Conservation (phyloP, 2,797 vertebrate species). For the Ctenopoma multispine region DNA sequence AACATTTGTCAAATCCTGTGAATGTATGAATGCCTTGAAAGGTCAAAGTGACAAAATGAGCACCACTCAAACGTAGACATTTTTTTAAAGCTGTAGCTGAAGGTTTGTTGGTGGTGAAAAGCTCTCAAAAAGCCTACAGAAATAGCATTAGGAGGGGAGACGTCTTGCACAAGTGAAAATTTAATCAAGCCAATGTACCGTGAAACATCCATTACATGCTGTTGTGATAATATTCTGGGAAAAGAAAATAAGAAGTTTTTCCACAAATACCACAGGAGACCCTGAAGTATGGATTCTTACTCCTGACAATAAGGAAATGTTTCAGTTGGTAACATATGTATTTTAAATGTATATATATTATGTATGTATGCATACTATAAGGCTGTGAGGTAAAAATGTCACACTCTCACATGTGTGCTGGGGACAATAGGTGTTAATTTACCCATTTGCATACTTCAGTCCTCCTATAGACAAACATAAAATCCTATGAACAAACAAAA, state of each 20-base stretch:
- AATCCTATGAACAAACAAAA: conserved; percentile 6
- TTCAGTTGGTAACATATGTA: background rate
- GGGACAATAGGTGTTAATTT: background rate
- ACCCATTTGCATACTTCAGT: background rate
- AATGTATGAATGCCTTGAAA: background rate
- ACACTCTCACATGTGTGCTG: background rate
- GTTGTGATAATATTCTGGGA: conserved; percentile 37
- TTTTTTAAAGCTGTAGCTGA: conserved; percentile 16
- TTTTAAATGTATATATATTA: conserved; percentile 8
- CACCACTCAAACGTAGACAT: background rate
- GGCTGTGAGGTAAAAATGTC: conserved; percentile 1
- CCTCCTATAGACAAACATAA: conserved; percentile 3
- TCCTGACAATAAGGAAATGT: too few species aligned
- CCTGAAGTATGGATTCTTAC: background rate
- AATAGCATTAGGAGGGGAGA: conserved; percentile 35
- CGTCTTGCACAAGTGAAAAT: conserved; percentile 50
- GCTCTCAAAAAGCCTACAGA: conserved; percentile 4
- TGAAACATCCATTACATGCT: conserved; percentile 57
- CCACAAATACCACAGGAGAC: conserved; percentile 17
- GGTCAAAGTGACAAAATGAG: conserved; percentile 36
- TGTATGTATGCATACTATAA: background rate
- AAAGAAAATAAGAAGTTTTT: conserved; percentile 23
- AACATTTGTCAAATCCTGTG: conserved; percentile 16
- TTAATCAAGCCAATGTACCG: conserved; percentile 52
- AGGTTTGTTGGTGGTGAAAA: conserved; percentile 21